These are phyloP conservation scores for Parapristionchus giblindavisi DNA, from an alignment of 2,888 invertebrate species.

Conservation along the genomic window DNA sequence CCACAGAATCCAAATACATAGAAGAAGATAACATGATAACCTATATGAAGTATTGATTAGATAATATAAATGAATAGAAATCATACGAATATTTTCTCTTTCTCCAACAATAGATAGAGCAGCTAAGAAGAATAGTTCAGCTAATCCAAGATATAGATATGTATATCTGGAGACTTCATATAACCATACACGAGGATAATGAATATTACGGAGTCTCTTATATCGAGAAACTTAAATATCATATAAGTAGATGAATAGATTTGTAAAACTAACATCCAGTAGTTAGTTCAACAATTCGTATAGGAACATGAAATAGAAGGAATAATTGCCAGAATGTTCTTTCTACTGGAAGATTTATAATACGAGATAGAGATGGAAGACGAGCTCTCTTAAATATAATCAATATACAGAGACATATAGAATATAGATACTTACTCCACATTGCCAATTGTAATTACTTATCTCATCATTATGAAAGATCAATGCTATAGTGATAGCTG, in stretches of 20 bases:
- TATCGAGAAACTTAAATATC: slow-evolving; percentile 64
- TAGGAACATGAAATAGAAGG: slow-evolving; percentile 67
- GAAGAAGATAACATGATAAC: slow-evolving; percentile 68
- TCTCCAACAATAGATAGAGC: slow-evolving; percentile 68
- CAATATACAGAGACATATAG: neutral
- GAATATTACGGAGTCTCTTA: slow-evolving; percentile 62
- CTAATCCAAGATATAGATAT: slow-evolving; percentile 53
- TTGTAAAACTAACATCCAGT: slow-evolving; percentile 61
- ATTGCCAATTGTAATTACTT: slow-evolving; percentile 69
- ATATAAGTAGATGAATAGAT: too few species aligned
- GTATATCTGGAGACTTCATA: slow-evolving; percentile 54
- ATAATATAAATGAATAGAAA: neutral
- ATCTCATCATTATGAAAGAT: slow-evolving; percentile 68
- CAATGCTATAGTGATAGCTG: slow-evolving; percentile 65
- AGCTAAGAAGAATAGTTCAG: slow-evolving; percentile 57
- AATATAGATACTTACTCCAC: slow-evolving; percentile 57
- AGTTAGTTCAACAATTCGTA: slow-evolving; percentile 63
- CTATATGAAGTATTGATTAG: slow-evolving; percentile 40
- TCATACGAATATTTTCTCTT: slow-evolving; percentile 65
- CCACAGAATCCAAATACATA: slow-evolving; percentile 68
- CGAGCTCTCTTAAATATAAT: slow-evolving; percentile 57
- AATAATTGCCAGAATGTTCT: slow-evolving; percentile 68
- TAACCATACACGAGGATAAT: slow-evolving; percentile 60
- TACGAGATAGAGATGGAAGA: slow-evolving; percentile 67
- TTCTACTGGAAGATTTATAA: slow-evolving; percentile 68